Base-by-base conservation (phyloP, 1,140 invertebrate genomes). In the Drosophila suzukii region DNA sequence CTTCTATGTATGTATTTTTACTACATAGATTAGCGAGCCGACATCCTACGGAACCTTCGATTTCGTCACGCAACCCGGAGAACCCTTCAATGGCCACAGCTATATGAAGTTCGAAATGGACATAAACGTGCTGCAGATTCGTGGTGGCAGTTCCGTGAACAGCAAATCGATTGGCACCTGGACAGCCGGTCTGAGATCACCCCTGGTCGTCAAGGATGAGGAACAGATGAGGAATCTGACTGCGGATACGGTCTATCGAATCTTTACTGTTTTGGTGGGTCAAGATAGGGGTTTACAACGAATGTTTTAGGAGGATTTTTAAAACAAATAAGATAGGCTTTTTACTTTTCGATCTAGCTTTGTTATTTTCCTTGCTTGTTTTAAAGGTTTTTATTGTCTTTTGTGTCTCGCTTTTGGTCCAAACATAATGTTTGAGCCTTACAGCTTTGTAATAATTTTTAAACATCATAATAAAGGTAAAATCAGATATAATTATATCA, bases 191-290 rank as follows among this genome's bases (percentile, higher is more conserved):
- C 94, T 96, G 13, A 93, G 94, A 41, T 95, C 95, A 56, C 93
- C 94, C 0, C 83, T 96, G 10, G 91, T 93, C 8, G 93, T 96
- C n/a, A 93, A 93, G 15, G 94, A 95, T 78, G 93, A 94, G 8
- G 93, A 94, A 47, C 94, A 94, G 17, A 95, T 97, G 91, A 94
- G 93, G 51, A 96, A 97, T 90, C 95, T 96, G 53, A 96, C 96
- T 0, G 96, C 97, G 3, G 94, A 96, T 77, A 95, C 96, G 46
- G 96, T 96, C 7, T 97, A 97, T 91, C 94, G 96, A 51, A 95
- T 98, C 44, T 96, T 96, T 6, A 96, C 96, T 0, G 95, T 97
- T 7, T 93, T 96, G 90, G 96, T 96, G 92, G 91, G 92, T 82
- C 4, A 13, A 82, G 32, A 36, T 7, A 53, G 32, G 5, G 50